A percentile compares a stretch with the other conserved stretches of the same genome.
Evolutionary conservation across 1,140 invertebrate species (phyloP).

Genomic region (Heliconius hermathena): DNA sequence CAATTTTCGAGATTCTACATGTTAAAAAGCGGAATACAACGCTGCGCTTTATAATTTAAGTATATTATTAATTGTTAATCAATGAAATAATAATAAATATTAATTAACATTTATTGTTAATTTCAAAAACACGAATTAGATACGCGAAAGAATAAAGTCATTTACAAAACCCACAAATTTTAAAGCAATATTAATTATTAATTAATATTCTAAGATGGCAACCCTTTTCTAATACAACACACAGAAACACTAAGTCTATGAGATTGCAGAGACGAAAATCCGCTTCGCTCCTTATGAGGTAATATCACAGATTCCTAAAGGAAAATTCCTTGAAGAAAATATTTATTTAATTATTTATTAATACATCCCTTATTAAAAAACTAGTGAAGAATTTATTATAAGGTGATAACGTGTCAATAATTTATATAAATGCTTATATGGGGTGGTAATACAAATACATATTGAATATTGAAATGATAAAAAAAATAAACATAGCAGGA

Average conservation of each 20-base stretch:
- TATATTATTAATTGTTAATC: no score
- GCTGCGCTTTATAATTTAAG: no score
- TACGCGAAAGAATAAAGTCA: no score
- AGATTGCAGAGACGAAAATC: slow-evolving; percentile 49
- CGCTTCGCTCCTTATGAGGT: slow-evolving; percentile 70
- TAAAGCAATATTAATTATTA: no score
- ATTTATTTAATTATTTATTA: background rate
- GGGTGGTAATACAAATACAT: background rate
- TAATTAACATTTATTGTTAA: no score
- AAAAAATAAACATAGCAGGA: no score
- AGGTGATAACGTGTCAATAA: background rate
- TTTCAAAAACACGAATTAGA: no score
- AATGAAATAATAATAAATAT: no score
- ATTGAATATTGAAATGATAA: background rate
- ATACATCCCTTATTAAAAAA: background rate
- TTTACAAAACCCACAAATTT: no score
- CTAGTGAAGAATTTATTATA: background rate
- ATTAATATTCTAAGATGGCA: background rate
- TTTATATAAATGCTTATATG: background rate
- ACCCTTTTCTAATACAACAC: slow-evolving; percentile 6
- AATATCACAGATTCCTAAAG: slow-evolving; percentile 78
- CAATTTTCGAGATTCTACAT: no score
- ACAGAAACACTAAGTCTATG: slow-evolving; percentile 48
- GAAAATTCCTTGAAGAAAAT: background rate
- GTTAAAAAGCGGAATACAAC: no score